Conservation (phyloP, 2,797 vertebrate species). For the Gobionotothen gibberifrons region DNA sequence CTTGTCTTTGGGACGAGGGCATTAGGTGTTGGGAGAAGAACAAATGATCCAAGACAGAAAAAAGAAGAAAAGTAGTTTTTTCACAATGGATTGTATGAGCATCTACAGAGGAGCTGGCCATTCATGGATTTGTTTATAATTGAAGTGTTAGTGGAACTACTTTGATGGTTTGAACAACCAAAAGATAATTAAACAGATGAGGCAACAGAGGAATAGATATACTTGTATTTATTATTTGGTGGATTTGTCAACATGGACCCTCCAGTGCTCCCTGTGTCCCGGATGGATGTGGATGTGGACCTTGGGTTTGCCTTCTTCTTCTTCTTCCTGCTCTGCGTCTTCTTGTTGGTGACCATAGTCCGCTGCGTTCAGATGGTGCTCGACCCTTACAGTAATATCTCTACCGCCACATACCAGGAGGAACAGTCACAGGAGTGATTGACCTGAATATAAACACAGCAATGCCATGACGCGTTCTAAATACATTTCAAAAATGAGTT, state of each 20-base stretch:
- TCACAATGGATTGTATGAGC: neutral
- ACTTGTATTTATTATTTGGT: neutral
- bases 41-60: neutral
- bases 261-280: constrained; percentile 28
- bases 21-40: constrained; percentile 39
- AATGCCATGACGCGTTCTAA: neutral
- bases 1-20: constrained; percentile 44
- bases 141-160: neutral
- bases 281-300: constrained; percentile 81
- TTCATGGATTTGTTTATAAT: neutral
- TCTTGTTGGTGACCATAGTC: constrained; percentile 82
- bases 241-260: constrained; percentile 69
- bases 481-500: neutral
- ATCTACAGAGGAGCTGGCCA: neutral
- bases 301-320: constrained; percentile 86
- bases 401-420: constrained; percentile 79
- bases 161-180: neutral
- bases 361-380: constrained; percentile 85
- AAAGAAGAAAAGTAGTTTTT: neutral
- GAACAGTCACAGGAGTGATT: constrained; percentile 66
- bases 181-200: neutral
- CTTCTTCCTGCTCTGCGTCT: constrained; percentile 83
- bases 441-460: neutral
- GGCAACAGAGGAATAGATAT: neutral
- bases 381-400: constrained; percentile 84